Evolutionary conservation across 2,113 vertebrate species (phyloP).

Genomic region (Ovibos moschatus): DNA sequence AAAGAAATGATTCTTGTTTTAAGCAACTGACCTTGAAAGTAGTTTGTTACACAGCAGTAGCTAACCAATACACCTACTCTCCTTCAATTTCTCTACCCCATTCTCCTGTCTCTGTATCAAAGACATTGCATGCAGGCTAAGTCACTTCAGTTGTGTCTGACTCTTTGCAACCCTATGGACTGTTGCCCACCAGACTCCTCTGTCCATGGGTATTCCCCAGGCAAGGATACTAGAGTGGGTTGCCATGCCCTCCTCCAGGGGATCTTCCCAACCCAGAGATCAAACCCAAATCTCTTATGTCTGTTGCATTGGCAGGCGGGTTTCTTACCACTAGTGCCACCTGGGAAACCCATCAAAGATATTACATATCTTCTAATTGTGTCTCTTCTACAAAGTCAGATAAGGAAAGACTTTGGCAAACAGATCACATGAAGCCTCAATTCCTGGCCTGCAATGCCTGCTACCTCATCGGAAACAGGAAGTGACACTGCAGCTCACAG

Average conservation of each 20-base stretch:
- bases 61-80: not conserved
- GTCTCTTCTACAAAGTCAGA: not conserved
- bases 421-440: not conserved
- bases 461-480: not conserved
- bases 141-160: not conserved
- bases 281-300: not conserved
- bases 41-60: not conserved
- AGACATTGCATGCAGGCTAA: not conserved
- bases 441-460: not conserved
- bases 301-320: not conserved
- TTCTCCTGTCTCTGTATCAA: not conserved
- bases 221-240: not conserved
- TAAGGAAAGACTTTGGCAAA: not conserved
- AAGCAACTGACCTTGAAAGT: not conserved
- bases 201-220: not conserved
- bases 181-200: not conserved
- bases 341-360: not conserved
- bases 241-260: not conserved
- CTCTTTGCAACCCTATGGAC: not conserved
- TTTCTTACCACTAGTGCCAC: not conserved
- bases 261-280: not conserved
- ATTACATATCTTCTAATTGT: not conserved
- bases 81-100: rapidly evolving
- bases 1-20: not conserved
- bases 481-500: not conserved